These are phyloP conservation scores for Enteromius paludinosus DNA, from an alignment of 2,797 vertebrate species.

Conservation along the genomic window DNA sequence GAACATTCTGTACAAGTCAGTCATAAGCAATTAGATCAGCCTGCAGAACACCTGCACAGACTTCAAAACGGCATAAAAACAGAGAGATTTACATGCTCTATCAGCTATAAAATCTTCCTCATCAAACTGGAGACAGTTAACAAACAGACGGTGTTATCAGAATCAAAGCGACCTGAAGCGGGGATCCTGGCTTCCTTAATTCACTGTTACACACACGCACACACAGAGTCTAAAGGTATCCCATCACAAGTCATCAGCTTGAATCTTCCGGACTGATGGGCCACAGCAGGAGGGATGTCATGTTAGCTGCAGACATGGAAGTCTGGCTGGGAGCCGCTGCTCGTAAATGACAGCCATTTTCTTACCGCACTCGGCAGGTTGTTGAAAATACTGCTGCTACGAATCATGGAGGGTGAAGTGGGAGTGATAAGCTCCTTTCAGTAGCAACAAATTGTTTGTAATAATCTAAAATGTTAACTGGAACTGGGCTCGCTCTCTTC, in stretches of 20 bases:
- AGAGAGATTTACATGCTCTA: background rate
- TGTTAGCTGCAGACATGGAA: conserved; percentile 9
- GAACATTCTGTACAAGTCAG: background rate
- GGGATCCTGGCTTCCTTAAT: conserved; percentile 16
- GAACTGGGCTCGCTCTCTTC: background rate
- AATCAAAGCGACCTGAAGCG: conserved; percentile 2
- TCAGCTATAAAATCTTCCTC: conserved; percentile 19
- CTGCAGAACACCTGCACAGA: background rate
- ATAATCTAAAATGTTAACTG: background rate
- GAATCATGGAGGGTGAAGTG: background rate
- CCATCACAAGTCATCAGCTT: conserved; percentile 14
- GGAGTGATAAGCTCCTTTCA: background rate
- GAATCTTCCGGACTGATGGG: conserved; percentile 40
- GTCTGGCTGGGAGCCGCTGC: background rate
- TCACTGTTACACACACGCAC: background rate
- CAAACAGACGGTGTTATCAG: background rate
- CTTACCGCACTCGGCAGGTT: background rate
- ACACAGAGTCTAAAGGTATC: conserved; percentile 22
- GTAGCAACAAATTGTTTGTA: conserved; percentile 1
- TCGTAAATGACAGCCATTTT: conserved; percentile 34
- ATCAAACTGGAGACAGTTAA: conserved; percentile 20
- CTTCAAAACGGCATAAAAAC: background rate
- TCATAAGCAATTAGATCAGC: background rate
- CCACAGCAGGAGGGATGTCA: conserved; percentile 23
- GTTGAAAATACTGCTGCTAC: conserved; percentile 1